Base-by-base conservation (phyloP, 2,113 vertebrate species). In the Cyanoliseus patagonus region DNA sequence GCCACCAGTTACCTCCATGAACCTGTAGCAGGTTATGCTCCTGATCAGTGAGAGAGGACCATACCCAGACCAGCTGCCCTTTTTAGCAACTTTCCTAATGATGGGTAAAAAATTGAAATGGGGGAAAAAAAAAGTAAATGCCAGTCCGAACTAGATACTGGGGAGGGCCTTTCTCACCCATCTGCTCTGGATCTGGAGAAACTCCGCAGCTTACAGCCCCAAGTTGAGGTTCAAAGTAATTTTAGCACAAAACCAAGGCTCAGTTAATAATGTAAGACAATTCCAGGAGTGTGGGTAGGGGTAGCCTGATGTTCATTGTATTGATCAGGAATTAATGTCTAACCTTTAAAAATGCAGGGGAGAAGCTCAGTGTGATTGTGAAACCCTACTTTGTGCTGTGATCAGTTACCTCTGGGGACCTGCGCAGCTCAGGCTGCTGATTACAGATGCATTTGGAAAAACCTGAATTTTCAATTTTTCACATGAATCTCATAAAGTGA, bases 291-390 rank as follows among this genome's bases (percentile, higher is more conserved):
- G 35, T 49, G 80, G 73, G 27, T 52, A 31, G 47, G 51, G 79
- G 20, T 70, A 78, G 57, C 83, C 92, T 95, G 96, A 91, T 96
- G 88, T 76, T 97, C 79, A 68, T 91, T 42, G 55, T 97, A 97
- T 97, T 89, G 97, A 97, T 97, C 95, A 96, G 96, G 97, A 97
- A 97, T 97, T 97, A 96, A 97, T 96, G 92, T 79, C 79, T 95
- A 97, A 97, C 97, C 91, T 96, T 97, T 97, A 93, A 97, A 92
- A 96, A 97, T 78, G 87, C 94, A 88, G 87, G 25, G 59, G 72
- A 91, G 96, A 85, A 92, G 83, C 94, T 95, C 79, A 33, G 81
- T 39, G 86, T 68, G 89, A 86, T 47, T 92, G 94, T 92, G 95
- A 96, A 97, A 77, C 85, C 74, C 80, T 41, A 49, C 94, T 85